Evolutionary conservation across 2,888 invertebrate genomes (phyloP).

Genomic region (Marronus borbonicus): DNA sequence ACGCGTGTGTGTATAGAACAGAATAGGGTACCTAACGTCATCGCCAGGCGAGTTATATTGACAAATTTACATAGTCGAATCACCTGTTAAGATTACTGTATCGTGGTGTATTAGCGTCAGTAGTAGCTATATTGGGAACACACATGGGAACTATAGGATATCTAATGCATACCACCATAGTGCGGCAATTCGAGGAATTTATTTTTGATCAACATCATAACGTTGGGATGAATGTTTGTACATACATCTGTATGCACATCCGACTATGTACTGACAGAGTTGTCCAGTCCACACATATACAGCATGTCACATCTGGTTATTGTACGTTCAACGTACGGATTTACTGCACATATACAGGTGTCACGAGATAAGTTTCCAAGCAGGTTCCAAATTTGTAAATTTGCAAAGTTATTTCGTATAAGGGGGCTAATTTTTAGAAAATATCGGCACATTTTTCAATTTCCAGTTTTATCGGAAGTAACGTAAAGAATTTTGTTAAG

Average conservation of each 20-base stretch:
- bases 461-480: no score
- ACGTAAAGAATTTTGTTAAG: no score
- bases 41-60: constrained; percentile 20
- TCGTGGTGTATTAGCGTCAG: constrained; percentile 11
- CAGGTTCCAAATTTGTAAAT: no score
- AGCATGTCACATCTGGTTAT: no score
- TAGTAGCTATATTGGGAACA: not conserved
- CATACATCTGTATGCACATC: no score
- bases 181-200: not conserved
- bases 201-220: not conserved
- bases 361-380: no score
- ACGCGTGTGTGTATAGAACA: not conserved
- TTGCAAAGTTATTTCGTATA: no score
- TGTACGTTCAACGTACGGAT: no score
- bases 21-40: constrained; percentile 7
- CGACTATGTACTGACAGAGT: not conserved
- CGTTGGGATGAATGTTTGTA: not conserved
- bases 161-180: not conserved
- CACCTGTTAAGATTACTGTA: constrained; percentile 17
- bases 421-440: no score
- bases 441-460: no score
- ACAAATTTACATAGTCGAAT: constrained; percentile 28
- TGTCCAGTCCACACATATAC: not conserved
- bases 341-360: no score
- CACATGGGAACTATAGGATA: not conserved